Conservation (phyloP, 2,113 vertebrate genomes). For the Beaufortia kweichowensis region DNA sequence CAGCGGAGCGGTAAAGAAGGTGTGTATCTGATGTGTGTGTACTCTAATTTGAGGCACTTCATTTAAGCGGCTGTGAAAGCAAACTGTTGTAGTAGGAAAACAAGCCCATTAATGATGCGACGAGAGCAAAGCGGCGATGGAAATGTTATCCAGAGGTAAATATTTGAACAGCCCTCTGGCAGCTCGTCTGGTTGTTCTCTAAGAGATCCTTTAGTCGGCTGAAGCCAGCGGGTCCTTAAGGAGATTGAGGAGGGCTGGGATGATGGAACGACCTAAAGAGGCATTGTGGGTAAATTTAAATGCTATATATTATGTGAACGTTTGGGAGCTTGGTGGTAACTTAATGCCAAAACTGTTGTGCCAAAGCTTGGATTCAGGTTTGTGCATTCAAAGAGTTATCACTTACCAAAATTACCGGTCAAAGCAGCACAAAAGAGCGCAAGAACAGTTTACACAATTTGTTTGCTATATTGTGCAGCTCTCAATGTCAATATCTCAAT, state of each 20-base stretch:
- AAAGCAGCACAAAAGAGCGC: no score
- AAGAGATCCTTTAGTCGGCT: slow-evolving; percentile 55
- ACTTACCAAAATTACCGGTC: no score
- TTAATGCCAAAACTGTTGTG: no score
- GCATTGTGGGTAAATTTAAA: slow-evolving; percentile 17
- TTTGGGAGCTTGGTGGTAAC: slow-evolving; percentile 1
- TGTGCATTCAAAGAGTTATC: no score
- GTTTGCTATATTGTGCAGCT: no score
- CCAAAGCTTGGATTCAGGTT: background rate
- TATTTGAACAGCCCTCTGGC: slow-evolving; percentile 73
- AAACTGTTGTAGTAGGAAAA: slow-evolving; percentile 68
- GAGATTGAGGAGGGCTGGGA: slow-evolving; percentile 1
- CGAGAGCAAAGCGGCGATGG: slow-evolving; percentile 57
- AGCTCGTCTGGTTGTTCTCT: slow-evolving; percentile 56
- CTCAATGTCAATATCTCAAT: no score
- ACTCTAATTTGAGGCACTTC: slow-evolving; percentile 56
- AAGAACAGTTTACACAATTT: no score
- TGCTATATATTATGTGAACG: background rate
- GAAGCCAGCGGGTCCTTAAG: slow-evolving; percentile 13
- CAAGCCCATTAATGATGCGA: slow-evolving; percentile 64
- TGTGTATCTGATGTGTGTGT: slow-evolving; percentile 15
- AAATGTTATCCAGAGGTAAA: slow-evolving; percentile 69
- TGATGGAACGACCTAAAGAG: background rate
- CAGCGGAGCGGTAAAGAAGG: slow-evolving; percentile 56
- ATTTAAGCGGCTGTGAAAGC: slow-evolving; percentile 61